These are phyloP conservation scores for Cataglyphis rosenhaueri DNA, from an alignment of 2,888 invertebrate genomes.

Conservation along the genomic window DNA sequence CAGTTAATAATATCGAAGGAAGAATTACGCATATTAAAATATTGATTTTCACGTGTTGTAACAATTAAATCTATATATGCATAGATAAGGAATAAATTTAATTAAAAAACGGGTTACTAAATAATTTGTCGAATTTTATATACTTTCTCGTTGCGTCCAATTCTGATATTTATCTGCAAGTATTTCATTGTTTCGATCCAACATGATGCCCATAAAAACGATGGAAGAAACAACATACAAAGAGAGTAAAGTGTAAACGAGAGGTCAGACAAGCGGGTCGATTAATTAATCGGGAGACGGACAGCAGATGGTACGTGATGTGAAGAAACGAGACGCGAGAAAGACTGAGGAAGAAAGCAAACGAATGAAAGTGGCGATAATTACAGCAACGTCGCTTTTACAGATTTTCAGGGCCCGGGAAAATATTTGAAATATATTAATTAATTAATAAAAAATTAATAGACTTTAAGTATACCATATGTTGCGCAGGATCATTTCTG, in stretches of 20 bases:
- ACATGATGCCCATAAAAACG: constrained; percentile 1
- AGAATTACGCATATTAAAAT: neutral
- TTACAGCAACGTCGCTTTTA: constrained; percentile 29
- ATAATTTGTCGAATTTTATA: neutral
- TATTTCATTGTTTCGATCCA: neutral
- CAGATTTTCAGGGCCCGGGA: neutral
- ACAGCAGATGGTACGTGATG: constrained; percentile 73
- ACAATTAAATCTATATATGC: neutral
- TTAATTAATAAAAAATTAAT: constrained; percentile 9
- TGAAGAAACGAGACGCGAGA: constrained; percentile 18
- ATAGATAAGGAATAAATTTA: neutral
- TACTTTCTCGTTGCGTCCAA: neutral
- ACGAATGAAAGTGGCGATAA: constrained; percentile 35
- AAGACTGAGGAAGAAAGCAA: constrained; percentile 27
- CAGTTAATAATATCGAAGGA: neutral
- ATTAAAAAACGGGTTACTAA: neutral
- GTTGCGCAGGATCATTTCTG: neutral
- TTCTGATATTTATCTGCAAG: neutral
- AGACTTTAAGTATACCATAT: neutral
- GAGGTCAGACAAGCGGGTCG: constrained; percentile 71
- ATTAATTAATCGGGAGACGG: constrained; percentile 76
- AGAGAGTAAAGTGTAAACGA: constrained; percentile 63
- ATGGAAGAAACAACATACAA: constrained; percentile 24
- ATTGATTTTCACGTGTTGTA: neutral
- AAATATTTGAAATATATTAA: neutral